Evolutionary conservation across 2,797 vertebrate species (phyloP).

Genomic region (Scarus forsteni): DNA sequence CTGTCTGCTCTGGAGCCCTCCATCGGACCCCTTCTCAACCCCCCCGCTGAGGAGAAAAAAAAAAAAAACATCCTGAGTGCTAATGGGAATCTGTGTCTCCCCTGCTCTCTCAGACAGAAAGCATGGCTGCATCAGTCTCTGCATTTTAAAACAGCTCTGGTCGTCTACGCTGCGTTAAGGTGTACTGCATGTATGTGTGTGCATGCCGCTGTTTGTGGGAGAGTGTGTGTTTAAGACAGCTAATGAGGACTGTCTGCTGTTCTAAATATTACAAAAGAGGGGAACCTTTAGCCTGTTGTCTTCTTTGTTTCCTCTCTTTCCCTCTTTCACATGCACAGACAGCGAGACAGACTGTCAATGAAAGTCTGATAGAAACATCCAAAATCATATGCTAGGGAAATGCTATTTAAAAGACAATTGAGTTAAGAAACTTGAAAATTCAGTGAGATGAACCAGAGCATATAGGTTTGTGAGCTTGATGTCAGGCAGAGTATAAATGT

Average conservation of each 20-base stretch:
- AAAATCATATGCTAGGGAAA: neutral
- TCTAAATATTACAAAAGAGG: conserved; percentile 71
- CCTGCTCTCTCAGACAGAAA: conserved; percentile 71
- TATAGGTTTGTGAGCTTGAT: too few relatives aligned
- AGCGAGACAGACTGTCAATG: conserved; percentile 44
- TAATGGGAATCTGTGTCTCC: conserved; percentile 77
- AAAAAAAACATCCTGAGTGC: conserved; percentile 27
- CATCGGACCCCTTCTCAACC: conserved; percentile 16
- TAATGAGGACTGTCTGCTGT: conserved; percentile 38
- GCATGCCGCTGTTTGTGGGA: neutral
- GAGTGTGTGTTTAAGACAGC: neutral
- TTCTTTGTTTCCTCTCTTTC: conserved; percentile 46
- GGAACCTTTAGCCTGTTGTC: conserved; percentile 47
- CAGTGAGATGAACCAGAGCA: too few relatives aligned
- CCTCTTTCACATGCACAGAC: conserved; percentile 46
- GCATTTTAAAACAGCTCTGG: conserved; percentile 75
- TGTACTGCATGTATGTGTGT: conserved; percentile 40
- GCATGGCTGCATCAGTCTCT: conserved; percentile 64
- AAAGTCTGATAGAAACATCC: conserved; percentile 15
- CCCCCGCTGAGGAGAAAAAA: conserved; percentile 21
- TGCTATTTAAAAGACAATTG: too few relatives aligned
- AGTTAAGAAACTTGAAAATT: too few relatives aligned
- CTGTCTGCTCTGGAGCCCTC: conserved; percentile 52
- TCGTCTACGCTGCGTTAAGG: conserved; percentile 47
- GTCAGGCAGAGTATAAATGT: too few relatives aligned